Evolutionary conservation across 2,888 invertebrate species (phyloP).

Genomic region (Leucania comma): DNA sequence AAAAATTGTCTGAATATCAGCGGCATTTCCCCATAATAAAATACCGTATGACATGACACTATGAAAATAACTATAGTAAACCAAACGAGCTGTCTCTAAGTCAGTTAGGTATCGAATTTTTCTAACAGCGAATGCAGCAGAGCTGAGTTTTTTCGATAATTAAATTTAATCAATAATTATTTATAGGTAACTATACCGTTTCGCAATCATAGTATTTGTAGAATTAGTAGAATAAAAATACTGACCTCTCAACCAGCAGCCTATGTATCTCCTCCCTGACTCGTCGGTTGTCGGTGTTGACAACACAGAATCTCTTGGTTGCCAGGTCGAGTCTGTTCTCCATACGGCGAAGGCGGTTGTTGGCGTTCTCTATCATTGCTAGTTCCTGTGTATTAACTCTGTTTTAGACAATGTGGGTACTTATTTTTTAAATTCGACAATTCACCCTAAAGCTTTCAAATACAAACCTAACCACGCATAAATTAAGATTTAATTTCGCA

Average conservation of each 20-base stretch:
- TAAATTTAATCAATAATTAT: too few relatives aligned
- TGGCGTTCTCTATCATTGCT: conserved; percentile 86
- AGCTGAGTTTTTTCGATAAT: too few relatives aligned
- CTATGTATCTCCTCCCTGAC: conserved; percentile 95
- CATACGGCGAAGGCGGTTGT: conserved; percentile 90
- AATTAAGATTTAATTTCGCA: not conserved
- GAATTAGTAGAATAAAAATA: not conserved
- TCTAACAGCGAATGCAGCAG: too few relatives aligned
- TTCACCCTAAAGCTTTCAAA: too few relatives aligned
- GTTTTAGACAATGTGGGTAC: too few relatives aligned
- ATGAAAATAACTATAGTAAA: too few relatives aligned
- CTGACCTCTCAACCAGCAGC: conserved; percentile 94
- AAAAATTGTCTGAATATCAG: too few relatives aligned
- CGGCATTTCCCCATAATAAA: too few relatives aligned
- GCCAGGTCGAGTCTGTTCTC: conserved; percentile 95
- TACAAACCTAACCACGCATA: not conserved
- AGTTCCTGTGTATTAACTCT: conserved; percentile 76
- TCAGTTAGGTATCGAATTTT: too few relatives aligned
- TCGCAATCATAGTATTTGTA: not conserved
- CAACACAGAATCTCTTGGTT: conserved; percentile 93
- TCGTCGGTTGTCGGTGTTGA: conserved; percentile 93
- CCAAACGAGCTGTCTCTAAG: too few relatives aligned
- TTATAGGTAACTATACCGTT: not conserved
- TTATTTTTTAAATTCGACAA: too few relatives aligned
- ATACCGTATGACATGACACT: too few relatives aligned